Percentiles rank a stretch among this genome's conserved stretches.
These are phyloP conservation scores for Myotis vivesi DNA, from an alignment of 2,797 vertebrate species.

Conservation along the genomic window DNA sequence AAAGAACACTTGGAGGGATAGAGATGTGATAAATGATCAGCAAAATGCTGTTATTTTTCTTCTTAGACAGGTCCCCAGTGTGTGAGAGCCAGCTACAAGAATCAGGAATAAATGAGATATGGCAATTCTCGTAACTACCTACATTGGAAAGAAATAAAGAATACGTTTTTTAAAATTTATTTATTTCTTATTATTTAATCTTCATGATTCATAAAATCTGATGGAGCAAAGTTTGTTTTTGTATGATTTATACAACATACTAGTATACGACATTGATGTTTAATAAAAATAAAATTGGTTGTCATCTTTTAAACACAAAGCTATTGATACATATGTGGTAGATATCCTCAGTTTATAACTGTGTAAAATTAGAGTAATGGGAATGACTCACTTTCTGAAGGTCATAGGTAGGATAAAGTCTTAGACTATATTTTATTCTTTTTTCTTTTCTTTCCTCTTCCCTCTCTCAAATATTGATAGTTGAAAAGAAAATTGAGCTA, in stretches of 20 bases:
- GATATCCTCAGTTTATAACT: neutral
- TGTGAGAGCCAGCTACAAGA: neutral
- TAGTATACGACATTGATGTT: neutral
- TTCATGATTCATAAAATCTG: neutral
- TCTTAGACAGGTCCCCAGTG: neutral
- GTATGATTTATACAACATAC: neutral
- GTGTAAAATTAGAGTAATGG: neutral
- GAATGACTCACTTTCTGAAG: neutral
- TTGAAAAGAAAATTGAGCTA: neutral
- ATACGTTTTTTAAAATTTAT: neutral
- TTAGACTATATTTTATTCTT: neutral
- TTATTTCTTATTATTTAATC: neutral
- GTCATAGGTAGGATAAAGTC: neutral
- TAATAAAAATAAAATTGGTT: conserved; percentile 36
- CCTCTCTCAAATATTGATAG: neutral
- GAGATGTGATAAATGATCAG: neutral
- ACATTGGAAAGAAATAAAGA: conserved; percentile 5
- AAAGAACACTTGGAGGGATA: neutral
- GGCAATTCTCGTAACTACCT: neutral
- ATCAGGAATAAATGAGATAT: neutral
- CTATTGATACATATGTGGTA: neutral
- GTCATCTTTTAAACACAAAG: neutral
- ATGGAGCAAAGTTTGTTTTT: neutral
- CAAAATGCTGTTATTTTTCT: conserved; percentile 29
- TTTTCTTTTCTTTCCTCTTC: neutral